phyloP scores from a whole-genome alignment of 2,797 vertebrate genomes.

The Oreochromis grahami region DNA sequence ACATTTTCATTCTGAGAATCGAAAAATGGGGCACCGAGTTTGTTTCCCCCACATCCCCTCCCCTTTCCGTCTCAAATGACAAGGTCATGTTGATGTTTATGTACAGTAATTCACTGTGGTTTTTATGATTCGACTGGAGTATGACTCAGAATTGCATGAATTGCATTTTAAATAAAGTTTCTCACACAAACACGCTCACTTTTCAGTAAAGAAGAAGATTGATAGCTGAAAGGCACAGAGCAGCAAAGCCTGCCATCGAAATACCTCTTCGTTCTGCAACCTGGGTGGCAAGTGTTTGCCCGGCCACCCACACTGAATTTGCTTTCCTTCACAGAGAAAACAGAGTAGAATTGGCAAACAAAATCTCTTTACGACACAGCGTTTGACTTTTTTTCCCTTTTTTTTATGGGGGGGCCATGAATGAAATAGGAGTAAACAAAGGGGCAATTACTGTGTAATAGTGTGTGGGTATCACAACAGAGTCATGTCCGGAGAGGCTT shows the following conservation, averaged over 20 bases:
- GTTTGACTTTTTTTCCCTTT: background rate
- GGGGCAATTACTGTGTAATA: conserved; percentile 2
- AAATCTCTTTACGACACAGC: conserved; percentile 4
- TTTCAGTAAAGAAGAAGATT: background rate
- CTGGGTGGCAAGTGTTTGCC: conserved; percentile 42
- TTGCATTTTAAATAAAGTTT: background rate
- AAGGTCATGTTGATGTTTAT: conserved; percentile 16
- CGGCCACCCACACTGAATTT: conserved; percentile 36
- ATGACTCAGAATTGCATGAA: background rate
- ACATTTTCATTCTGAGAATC: conserved; percentile 37
- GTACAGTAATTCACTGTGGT: background rate
- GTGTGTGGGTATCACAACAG: conserved; percentile 49
- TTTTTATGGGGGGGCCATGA: conserved; percentile 21
- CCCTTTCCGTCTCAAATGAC: conserved; percentile 30
- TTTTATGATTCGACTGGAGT: conserved; percentile 2
- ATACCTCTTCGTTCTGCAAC: conserved; percentile 12
- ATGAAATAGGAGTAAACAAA: conserved; percentile 36
- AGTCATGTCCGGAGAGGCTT: conserved; percentile 72
- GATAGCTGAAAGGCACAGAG: conserved; percentile 5
- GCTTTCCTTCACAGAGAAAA: background rate
- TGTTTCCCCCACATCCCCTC: background rate
- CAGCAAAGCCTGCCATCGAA: conserved; percentile 12
- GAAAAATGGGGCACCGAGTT: conserved; percentile 9
- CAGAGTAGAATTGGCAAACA: conserved; percentile 28
- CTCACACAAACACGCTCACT: background rate